Evolutionary conservation across 2,797 vertebrate species (phyloP).

Genomic region (Protonibea diacanthus): DNA sequence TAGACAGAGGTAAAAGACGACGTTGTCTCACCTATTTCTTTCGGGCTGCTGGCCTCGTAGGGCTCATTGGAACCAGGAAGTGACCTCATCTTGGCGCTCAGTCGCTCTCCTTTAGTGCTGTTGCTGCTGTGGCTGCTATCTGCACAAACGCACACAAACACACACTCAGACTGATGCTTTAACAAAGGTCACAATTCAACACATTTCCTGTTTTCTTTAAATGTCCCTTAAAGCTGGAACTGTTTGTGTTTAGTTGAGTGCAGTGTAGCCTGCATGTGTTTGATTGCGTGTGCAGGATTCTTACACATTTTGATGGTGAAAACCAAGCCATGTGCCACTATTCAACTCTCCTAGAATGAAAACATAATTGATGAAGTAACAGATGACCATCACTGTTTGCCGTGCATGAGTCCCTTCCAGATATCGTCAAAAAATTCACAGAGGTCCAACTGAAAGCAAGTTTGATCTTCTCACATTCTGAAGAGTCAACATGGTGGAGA

Average conservation of each 20-base stretch:
- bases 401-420: too few relatives aligned
- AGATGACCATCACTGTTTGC: neutral
- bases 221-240: neutral
- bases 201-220: too few relatives aligned
- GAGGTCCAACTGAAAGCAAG: neutral
- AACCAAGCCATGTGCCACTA: neutral
- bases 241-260: neutral
- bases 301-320: neutral
- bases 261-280: neutral
- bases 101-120: constrained; percentile 89
- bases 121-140: constrained; percentile 88
- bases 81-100: constrained; percentile 89
- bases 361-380: neutral
- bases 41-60: constrained; percentile 90
- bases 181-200: too few relatives aligned
- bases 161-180: neutral
- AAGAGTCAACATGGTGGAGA: constrained; percentile 36
- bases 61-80: constrained; percentile 91
- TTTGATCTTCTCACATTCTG: neutral
- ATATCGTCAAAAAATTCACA: neutral
- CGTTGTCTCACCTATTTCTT: constrained; percentile 90
- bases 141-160: constrained; percentile 63
- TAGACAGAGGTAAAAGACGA: neutral
- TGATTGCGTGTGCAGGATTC: neutral
- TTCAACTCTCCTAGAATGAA: neutral